Conservation (phyloP, 64 coral and sea anemone species). For the Platygyra sinensis region DNA sequence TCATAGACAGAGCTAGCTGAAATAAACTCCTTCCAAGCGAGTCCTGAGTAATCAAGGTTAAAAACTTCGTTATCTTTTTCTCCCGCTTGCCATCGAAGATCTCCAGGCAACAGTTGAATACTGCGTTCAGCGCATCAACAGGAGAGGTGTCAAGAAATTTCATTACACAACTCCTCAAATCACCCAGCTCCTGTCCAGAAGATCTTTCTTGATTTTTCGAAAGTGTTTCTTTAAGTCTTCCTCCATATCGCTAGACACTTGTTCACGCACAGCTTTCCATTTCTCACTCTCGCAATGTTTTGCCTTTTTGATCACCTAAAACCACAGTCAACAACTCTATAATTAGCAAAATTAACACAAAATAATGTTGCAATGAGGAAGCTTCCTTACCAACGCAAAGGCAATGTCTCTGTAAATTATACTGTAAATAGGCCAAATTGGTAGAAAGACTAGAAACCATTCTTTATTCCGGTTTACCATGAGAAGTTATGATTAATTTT, state of each 20-base stretch:
- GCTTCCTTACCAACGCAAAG: neutral
- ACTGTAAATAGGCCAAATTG: too few relatives aligned
- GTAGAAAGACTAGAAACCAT: too few relatives aligned
- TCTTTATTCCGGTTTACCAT: neutral
- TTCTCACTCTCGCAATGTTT: slow-evolving; percentile 67
- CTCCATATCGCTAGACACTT: slow-evolving; percentile 62
- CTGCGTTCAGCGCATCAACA: slow-evolving; percentile 36
- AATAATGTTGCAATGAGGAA: neutral
- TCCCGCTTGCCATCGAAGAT: slow-evolving; percentile 46
- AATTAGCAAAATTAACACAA: neutral
- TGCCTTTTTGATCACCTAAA: slow-evolving; percentile 69
- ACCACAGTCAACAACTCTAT: neutral
- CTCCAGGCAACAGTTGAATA: slow-evolving; percentile 64
- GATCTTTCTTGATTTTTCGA: slow-evolving; percentile 69
- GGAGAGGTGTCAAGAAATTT: slow-evolving; percentile 71
- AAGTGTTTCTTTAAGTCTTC: slow-evolving; percentile 69
- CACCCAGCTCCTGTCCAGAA: slow-evolving; percentile 60
- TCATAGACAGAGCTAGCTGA: slow-evolving; percentile 55
- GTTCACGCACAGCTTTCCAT: slow-evolving; percentile 49
- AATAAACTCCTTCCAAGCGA: slow-evolving; percentile 59
- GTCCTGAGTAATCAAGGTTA: slow-evolving; percentile 46
- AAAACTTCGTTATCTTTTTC: slow-evolving; percentile 54
- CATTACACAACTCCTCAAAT: slow-evolving; percentile 64
- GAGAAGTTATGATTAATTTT: too few relatives aligned
- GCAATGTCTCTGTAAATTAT: too few relatives aligned